Evolutionary conservation across 2,797 vertebrate species (phyloP), one percentile per base, ranked within the genome.

Genomic region (Myioborus melanocephalus): DNA sequence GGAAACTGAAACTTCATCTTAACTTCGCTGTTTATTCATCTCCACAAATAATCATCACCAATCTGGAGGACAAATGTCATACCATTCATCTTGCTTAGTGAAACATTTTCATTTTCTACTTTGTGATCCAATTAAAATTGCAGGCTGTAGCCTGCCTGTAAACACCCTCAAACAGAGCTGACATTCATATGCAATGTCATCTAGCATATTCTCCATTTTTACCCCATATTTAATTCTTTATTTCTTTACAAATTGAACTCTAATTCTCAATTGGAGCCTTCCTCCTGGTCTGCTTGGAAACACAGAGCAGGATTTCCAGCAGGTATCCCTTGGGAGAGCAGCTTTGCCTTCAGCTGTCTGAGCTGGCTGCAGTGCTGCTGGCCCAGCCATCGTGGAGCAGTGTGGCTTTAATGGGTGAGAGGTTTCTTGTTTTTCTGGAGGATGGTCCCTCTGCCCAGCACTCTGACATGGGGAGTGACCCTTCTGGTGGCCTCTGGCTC

Each of bases 21-120:
- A 85, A 75, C 56, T 92, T 95, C 72, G 39, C 34, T 94, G 30
- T 92, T 91, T 94, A 80, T 95, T 93, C 66, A 68, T 66, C 47
- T 91, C 41, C 78, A 39, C 89, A 65, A 92, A 85, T 77, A 92
- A 75, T 71, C 83, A 71, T 80, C 72, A 68, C 68, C 39, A 68
- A 78, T 89, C 65, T 85, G 55, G 72, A 93, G 84, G 68, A 91
- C 68, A 93, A 81, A 73, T 85, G 43, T 44, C 90, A 70, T 59
- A 32, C 15, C 21, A 61, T 83, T 89, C 69, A 59, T 77, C 59
- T 64, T 47, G 9, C 28, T 84, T 84, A 89, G 78, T 49, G 83
- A 92, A 93, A 92, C 28, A 9, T 81, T 89, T 89, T 83, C 23
- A 37, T 75, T 72, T 87, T 76, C 63, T 95, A 14, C 44, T 93